Evolutionary conservation across 2,888 invertebrate genomes (phyloP).

Genomic region (Mesoligia furuncula): DNA sequence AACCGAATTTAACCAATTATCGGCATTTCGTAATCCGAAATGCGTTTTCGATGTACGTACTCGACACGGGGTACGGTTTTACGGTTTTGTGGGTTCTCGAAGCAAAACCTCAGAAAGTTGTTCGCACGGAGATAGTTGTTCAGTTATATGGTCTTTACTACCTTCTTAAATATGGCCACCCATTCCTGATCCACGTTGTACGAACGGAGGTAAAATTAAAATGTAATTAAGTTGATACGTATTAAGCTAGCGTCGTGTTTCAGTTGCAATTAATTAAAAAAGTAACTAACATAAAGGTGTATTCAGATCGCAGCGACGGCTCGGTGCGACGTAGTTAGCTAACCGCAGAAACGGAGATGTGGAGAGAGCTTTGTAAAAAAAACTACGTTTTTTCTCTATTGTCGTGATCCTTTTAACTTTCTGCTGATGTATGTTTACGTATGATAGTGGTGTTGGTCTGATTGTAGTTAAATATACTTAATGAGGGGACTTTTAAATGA

Average conservation of each 20-base stretch:
- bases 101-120: constrained; percentile 42
- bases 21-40: constrained; percentile 32
- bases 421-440: neutral
- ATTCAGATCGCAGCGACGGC: constrained; percentile 15
- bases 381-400: constrained; percentile 2
- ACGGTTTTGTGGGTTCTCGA: constrained; percentile 14
- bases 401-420: constrained; percentile 4
- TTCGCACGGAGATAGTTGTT: neutral
- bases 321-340: neutral
- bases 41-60: constrained; percentile 34
- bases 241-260: constrained; percentile 26
- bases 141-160: neutral
- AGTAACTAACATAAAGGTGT: constrained; percentile 25
- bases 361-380: neutral
- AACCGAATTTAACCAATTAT: constrained; percentile 21
- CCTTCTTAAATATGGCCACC: neutral
- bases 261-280: constrained; percentile 50
- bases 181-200: neutral
- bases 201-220: constrained; percentile 31
- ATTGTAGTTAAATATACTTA: neutral
- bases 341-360: neutral
- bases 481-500: neutral
- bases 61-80: constrained; percentile 12
- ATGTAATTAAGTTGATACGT: constrained; percentile 40
- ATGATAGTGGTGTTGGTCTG: neutral